Base-by-base conservation (phyloP, 1,140 invertebrate genomes). In the Neuroterus valhalla region DNA sequence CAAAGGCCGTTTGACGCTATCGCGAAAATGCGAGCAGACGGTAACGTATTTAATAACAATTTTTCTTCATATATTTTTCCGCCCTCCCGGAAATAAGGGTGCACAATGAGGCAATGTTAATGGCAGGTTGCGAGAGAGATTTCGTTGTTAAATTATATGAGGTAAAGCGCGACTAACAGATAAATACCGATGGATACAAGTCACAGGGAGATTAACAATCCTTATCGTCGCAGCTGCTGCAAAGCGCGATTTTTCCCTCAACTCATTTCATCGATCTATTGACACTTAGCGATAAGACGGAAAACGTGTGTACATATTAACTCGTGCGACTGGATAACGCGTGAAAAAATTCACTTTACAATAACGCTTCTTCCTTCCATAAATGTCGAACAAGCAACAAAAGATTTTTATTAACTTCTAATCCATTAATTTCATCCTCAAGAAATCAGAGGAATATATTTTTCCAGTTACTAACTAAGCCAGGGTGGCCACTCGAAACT, bases 321-420 rank as follows among this genome's bases (percentile, higher is more conserved):
- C 55, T 62, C 55, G 55, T 62, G 55, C 55, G 55, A 62, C 55
- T 62, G 55, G 55, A 62, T 62, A 62, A 62, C 55, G 55, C 55
- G 55, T 62, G 55, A 62, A 62, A 62, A 38, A 62, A 62, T 23
- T 62, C 55, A 62, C 23, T 62, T 62, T 31, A 62, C 55, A 62
- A 62, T 62, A 62, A 62, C 55, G 23, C 15, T 38, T 62, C 14
- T 31, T 62, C 23, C 55, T 62, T 6, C 55, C 55, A 62, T 62
- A 62, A 62, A 55, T 55, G 19, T 26, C 21, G 52, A 62, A 62
- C 55, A 62, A 62, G 55, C 21, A 38, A 62, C 23, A 62, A 62
- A 62, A 55, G 52, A 21, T 26, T 55, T 55, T 55, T 14, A 55
- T 55, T 5, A 55, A 23, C 52, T 55, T 55, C 26, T 23, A 55